Conservation (phyloP, 2,797 vertebrate genomes). For the Anolis apletophallus region DNA sequence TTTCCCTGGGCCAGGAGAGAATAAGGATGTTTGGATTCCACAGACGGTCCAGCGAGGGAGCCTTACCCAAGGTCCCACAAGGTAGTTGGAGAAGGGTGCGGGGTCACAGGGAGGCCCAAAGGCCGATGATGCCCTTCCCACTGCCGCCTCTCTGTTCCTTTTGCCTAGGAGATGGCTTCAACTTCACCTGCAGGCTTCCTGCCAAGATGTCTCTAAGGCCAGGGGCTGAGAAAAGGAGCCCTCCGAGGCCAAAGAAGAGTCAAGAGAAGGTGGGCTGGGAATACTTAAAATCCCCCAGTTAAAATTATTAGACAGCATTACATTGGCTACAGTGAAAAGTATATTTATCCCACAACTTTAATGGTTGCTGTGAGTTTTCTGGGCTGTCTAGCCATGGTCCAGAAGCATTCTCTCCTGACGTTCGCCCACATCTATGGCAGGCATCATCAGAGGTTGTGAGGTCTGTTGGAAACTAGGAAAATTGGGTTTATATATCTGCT, state of each 20-base stretch:
- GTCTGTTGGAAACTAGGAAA: no score
- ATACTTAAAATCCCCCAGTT: background rate
- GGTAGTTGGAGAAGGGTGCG: background rate
- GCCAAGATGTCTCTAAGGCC: background rate
- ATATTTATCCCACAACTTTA: background rate
- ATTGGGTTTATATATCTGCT: no score
- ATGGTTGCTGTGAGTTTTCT: background rate
- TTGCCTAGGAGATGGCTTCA: background rate
- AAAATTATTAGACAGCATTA: background rate
- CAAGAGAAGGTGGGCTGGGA: constrained; percentile 6
- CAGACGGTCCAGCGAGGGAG: constrained; percentile 54
- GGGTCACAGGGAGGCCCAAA: background rate
- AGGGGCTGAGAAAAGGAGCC: background rate
- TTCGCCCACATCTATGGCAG: no score
- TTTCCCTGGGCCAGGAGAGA: constrained; percentile 65
- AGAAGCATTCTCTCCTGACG: no score
- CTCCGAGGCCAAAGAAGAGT: background rate
- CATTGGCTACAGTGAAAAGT: background rate
- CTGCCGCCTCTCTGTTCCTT: background rate
- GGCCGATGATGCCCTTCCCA: no score
- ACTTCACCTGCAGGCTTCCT: background rate
- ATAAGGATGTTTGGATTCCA: constrained; percentile 75
- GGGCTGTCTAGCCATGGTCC: no score
- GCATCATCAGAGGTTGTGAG: no score
- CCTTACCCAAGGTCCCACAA: background rate